These are phyloP conservation scores for Phalera bucephala DNA, from an alignment of 2,888 invertebrate genomes.

Conservation along the genomic window DNA sequence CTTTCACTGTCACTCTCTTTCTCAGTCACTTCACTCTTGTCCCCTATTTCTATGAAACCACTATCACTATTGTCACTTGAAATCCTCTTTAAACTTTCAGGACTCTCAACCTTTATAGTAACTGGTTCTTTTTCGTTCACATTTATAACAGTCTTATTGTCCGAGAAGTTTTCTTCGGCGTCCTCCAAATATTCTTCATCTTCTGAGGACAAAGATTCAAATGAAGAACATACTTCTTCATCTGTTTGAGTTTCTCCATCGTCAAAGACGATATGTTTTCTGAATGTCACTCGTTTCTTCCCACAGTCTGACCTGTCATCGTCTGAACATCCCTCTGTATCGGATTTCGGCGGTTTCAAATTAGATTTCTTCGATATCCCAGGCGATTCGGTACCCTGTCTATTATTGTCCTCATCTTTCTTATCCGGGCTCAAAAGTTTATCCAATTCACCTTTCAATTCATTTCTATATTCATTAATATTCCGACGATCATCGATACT, in stretches of 20 bases:
- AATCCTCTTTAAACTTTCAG: constrained; percentile 55
- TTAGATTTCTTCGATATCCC: constrained; percentile 64
- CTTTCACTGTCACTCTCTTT: constrained; percentile 41
- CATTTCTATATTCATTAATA: constrained; percentile 57
- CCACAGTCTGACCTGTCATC: constrained; percentile 72
- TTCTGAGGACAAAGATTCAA: constrained; percentile 69
- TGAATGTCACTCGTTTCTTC: constrained; percentile 73
- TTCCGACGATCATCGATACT: constrained; percentile 44
- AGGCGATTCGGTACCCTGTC: constrained; percentile 48
- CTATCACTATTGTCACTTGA: constrained; percentile 78
- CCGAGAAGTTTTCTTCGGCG: constrained; percentile 54
- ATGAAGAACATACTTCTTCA: constrained; percentile 66
- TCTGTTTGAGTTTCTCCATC: constrained; percentile 78
- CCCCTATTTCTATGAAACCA: constrained; percentile 72
- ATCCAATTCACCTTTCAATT: constrained; percentile 60
- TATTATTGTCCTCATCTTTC: constrained; percentile 36
- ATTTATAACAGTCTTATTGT: constrained; percentile 63
- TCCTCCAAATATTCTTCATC: constrained; percentile 68
- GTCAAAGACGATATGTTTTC: constrained; percentile 77
- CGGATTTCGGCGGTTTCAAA: constrained; percentile 67
- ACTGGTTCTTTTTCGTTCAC: constrained; percentile 44
- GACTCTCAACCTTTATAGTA: constrained; percentile 52
- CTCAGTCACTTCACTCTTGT: constrained; percentile 58
- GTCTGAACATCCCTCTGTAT: constrained; percentile 70
- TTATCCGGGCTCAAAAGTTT: constrained; percentile 39